Evolutionary conservation across 2,113 vertebrate genomes (phyloP), one percentile per base, ranked within the genome.

Genomic region (Xenopus borealis): DNA sequence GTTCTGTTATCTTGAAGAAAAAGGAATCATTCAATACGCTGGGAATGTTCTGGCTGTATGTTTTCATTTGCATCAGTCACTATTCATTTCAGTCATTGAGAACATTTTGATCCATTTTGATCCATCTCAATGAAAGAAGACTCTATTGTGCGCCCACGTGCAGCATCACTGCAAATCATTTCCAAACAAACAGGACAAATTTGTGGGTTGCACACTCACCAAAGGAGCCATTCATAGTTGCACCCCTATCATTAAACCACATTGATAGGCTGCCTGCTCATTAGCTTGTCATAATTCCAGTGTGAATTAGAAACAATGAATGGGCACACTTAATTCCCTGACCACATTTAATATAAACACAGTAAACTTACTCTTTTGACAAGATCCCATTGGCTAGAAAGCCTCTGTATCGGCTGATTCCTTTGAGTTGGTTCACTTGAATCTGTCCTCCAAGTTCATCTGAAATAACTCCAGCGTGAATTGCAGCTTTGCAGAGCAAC

Each of bases 401-500:
- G 0, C 92, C 90, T 75, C 90, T 66, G 44, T 94, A 96, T 44
- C 74, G 89, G 80, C 90, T 90, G 76, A 88, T 80, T 64, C 94
- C 94, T 78, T 89, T 92, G 62, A 83, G 83, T 70, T 88, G 84
- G 50, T 90, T 86, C 78, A 96, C 83, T 0, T 80, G 89, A 82
- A 96, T 89, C 78, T 83, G 89, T 0, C 94, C 94, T 0, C 94
- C 94, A 71, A 90, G 81, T 84, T 92, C 90, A 0, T 95, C 92
- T 0, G 89, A 78, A 47, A 95, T 88, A 18, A 94, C 63, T 52
- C 94, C 94, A 0, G 94, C 94, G 0, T 96, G 94, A 69, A 95
- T 85, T 0, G 94, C 94, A 0, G 94, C 84, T 83, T 94, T 94
- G 87, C 94, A 96, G 72, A 96, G 72, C 79, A 93, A 81, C 0